Evolutionary conservation across 2,113 vertebrate genomes (phyloP), one percentile per base, ranked within the genome.

Genomic region (Macrotis lagotis): DNA sequence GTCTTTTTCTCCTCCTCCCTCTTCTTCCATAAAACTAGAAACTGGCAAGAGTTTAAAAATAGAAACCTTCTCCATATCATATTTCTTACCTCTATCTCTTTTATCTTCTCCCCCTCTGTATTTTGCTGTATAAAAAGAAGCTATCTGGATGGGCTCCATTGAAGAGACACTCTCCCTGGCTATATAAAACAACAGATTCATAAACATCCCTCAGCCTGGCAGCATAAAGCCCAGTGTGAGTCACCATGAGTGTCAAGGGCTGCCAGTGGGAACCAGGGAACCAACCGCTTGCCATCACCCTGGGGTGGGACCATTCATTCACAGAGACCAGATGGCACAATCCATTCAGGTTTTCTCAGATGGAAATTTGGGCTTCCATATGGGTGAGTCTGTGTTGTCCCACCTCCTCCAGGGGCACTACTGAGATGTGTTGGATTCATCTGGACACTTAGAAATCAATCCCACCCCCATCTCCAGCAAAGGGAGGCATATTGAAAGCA

Each of bases 121-220:
- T 96, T 97, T 97, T 96, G 92, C 52, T 95, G 24, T 94, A 44
- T 94, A 97, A 96, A 96, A 94, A 47, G 90, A 96, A 96, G 93
- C 88, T 0, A 0, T 52, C 92, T 97, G 93, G 51, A 88, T 95
- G 50, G 50, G n/a, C 48, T 95, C 90, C 83, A 52, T n/a, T 49
- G 53, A 90, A 92, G 92, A 96, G 53, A 92, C 89, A 66, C 0
- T 94, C 51, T 66, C 96, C 26, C 53, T 90, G 66, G 74, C 89
- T 55, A 89, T 93, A 93, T 53, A 53, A 91, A 95, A 93, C 92
- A 91, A 44, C 48, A 48, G 0, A 0, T 11, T 31, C 49, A n/a
- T 37, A 28, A 8, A 31, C 28, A 44, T 44, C 47, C 48, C 5
- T 28, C 48, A 24, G 51, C 22, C 31, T 4, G 31, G 48, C 0